Evolutionary conservation across 2,113 vertebrate genomes (phyloP), one percentile per base, ranked within the genome.

Genomic region (Genyomyrus donnyi): DNA sequence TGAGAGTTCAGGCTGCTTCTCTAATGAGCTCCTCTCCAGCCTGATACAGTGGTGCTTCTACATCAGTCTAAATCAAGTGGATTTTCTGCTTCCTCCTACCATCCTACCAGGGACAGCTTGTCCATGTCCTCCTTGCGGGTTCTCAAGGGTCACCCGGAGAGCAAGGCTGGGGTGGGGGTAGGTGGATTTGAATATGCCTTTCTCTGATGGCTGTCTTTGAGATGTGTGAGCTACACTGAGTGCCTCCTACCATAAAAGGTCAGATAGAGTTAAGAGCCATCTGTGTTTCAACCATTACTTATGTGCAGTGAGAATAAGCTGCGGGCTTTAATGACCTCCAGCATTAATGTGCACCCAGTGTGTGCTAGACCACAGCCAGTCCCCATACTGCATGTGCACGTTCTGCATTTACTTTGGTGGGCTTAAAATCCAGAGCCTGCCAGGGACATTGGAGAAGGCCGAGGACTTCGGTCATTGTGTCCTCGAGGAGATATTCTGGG

Each of bases 201-300:
- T 89, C 89, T 92, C 74, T 93, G 89, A 92, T 58, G 89, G 90
- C 89, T 91, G 86, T 88, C 45, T n/a, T 62, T 3, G 46, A 49
- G 10, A 48, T 49, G 13, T 49, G 13, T 46, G 9, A 70, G 62
- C 62, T 13, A 13, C 27, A 70, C 62, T 13, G 62, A 70, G 10
- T 70, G 62, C 27, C n/a, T 70, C 10, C n/a, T 70, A 13, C 62
- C n/a, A 70, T 70, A 31, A 70, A 70, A 31, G 62, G n/a, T 70
- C 62, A 70, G 62, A 70, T 70, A 70, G n/a, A 31, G 62, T 70
- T 70, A 70, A 70, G 62, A 70, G 74, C 74, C 31, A 17, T 42
- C 31, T 80, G 74, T 80, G 74, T 42, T 35, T 80, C 74, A 80
- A 19, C 35, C 35, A 80, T 80, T 19, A 80, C 39, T 80, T 19